A percentile compares a stretch with the other conserved stretches of the same genome.
Conservation (phyloP, 2,888 invertebrate species). For the Drosophila gaucha region DNA sequence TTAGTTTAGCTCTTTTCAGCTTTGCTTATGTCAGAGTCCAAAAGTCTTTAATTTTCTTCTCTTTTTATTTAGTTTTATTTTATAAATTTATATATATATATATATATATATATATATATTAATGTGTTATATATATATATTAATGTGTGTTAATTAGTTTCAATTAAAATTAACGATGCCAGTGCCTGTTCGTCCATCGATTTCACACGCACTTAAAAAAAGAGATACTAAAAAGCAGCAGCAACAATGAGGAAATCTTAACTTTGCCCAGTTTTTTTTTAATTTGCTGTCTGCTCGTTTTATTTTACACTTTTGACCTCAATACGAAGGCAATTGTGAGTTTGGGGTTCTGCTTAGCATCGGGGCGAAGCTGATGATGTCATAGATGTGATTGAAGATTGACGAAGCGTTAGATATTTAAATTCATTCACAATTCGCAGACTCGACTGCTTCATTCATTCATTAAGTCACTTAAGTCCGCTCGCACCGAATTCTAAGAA, state of each 20-base stretch:
- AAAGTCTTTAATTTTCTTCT: slow-evolving; percentile 26
- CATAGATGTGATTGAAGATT: slow-evolving; percentile 49
- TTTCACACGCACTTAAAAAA: slow-evolving; percentile 72
- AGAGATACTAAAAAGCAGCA: slow-evolving; percentile 24
- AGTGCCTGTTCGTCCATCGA: slow-evolving; percentile 53
- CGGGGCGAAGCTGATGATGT: slow-evolving; percentile 50
- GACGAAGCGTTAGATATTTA: slow-evolving; percentile 21
- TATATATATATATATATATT: neutral
- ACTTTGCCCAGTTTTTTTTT: slow-evolving; percentile 44
- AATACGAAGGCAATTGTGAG: slow-evolving; percentile 55
- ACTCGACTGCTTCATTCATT: slow-evolving; percentile 25
- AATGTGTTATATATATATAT: slow-evolving; percentile 47
- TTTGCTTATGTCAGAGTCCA: slow-evolving; percentile 5
- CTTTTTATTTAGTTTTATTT: slow-evolving; percentile 17
- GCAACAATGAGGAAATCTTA: slow-evolving; percentile 58
- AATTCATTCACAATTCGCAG: slow-evolving; percentile 44
- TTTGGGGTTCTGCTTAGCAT: slow-evolving; percentile 40
- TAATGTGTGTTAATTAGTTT: slow-evolving; percentile 73
- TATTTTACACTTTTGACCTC: slow-evolving; percentile 74
- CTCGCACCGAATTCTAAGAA: slow-evolving; percentile 51
- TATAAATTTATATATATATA: slow-evolving; percentile 5
- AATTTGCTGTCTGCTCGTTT: slow-evolving; percentile 49
- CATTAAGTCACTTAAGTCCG: slow-evolving; percentile 25
- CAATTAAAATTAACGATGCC: slow-evolving; percentile 78
- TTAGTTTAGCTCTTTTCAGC: slow-evolving; percentile 1